Evolutionary conservation across 2,888 invertebrate genomes (phyloP), one percentile per base, ranked within the genome.

Genomic region (Tenthredo amoena): DNA sequence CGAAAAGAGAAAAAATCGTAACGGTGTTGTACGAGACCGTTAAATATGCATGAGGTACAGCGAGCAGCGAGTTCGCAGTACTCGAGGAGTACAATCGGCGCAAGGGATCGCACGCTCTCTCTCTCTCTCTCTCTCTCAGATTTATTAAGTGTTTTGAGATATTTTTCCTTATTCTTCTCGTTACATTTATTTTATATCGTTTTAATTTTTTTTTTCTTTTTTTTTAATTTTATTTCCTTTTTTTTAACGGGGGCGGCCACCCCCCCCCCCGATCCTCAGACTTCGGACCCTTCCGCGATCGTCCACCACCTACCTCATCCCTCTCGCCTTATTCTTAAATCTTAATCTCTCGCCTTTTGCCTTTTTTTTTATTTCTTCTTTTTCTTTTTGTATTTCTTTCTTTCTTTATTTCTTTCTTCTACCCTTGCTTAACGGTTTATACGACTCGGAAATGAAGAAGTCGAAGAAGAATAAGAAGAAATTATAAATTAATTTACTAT

Each of bases 11-110:
- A 55, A 55, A n/a, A 55, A 68, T 68, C 37, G 31, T 83, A 43
- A 83, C 83, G 83, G 65, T 65, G 68, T 68, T 68, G 71, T 68
- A 71, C 83, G 68, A 68, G 65, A 71, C 83, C 68, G 83, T 83
- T 83, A 68, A 83, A 83, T 83, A 83, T 83, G 83, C 68, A 83
- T 83, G 83, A 83, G 68, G 83, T 18, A 10, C 12, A 40, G 37
- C 26, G 26, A 62, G 81, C 55, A 62, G 58, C n/a, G 81, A 81
- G 81, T 62, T 31, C 40, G n/a, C n/a, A 50, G 37, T 81, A 62
- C 81, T 81, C 81, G 81, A 62, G 81, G 9, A 50, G 62, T 62
- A 26, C 58, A 81, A 77, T 77, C 77, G 77, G 77, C 55, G 77
- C 37, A 77, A 77, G 26, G 47, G 55, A 77, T 47, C 50, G 18